Evolutionary conservation across 1,140 invertebrate species (phyloP), one percentile per base, ranked within the genome.

Genomic region (Caenorhabditis brenneri): DNA sequence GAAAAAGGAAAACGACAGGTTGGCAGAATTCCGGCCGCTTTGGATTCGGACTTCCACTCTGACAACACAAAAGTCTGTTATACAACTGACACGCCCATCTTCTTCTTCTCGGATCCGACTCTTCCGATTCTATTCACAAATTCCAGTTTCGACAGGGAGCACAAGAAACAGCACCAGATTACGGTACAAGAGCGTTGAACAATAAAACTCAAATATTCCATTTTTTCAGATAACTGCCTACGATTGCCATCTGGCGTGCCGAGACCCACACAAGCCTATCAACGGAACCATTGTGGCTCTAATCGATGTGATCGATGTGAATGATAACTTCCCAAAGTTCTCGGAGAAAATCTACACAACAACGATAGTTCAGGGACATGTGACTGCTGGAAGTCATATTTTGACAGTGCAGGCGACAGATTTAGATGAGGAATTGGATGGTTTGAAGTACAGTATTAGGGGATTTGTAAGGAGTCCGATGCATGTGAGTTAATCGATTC

Each of bases 261-360:
- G 83, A 81, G 83, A 81, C 42, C 79, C 83, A 7, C 60, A 60
- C 31, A 86, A 86, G 36, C 80, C 84, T 9, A 39, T 80, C 16
- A 81, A 82, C 29, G 49, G 55, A 9, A 53, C 80, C 9, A 60
- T 82, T 12, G 58, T 85, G 5, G 80, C 69, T 4, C 24, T 85
- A 1, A 83, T 85, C 10, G 49, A 85, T 16, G 81, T 85, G 4
- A 12, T 69, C 10, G 84, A 85, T 42, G 49, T 79, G 9, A 85
- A 85, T 16, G 84, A 85, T 42, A 85, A 85, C 33, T 85, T 85
- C 48, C 84, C 84, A 15, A 48, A 53, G 27, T 85, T 85, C 82
- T 33, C 48, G 12, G 53, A 85, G 24, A 81, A 60, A 74, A 48
- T 48, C n/a, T 85, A 84, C 81, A 42, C 51, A 19, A 49, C 69